These are phyloP conservation scores for Aphidius colemani DNA, from an alignment of 2,888 invertebrate species.

Conservation along the genomic window DNA sequence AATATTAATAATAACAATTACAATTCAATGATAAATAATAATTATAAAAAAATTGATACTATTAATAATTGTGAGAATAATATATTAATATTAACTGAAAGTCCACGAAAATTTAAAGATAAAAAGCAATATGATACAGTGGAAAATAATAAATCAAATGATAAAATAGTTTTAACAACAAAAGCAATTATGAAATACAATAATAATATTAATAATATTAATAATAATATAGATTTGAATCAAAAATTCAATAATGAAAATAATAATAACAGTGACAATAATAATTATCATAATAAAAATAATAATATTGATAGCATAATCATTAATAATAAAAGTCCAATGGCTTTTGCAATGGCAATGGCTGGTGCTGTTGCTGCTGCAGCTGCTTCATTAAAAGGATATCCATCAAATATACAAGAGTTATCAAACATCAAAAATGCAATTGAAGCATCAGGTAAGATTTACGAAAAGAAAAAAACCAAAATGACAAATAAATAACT, in stretches of 20 bases:
- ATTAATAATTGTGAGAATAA: constrained; percentile 1
- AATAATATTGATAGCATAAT: neutral
- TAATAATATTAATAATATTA: too few species aligned
- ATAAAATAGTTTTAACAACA: constrained; percentile 1
- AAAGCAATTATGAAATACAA: constrained; percentile 1
- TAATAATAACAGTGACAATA: neutral
- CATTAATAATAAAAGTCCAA: constrained; percentile 21
- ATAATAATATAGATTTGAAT: too few species aligned
- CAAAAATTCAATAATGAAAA: too few species aligned
- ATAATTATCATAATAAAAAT: constrained; percentile 1
- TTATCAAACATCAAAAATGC: constrained; percentile 13
- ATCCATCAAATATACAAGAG: neutral
- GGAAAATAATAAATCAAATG: constrained; percentile 1
- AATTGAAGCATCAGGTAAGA: constrained; percentile 25
- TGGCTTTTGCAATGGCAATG: constrained; percentile 28
- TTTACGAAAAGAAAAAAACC: neutral
- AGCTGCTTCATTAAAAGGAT: constrained; percentile 13
- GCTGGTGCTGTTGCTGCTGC: constrained; percentile 25
- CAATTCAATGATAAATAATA: neutral
- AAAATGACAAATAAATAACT: neutral
- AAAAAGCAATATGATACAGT: constrained; percentile 10
- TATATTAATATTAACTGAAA: neutral
- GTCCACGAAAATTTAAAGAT: neutral
- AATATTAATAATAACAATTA: constrained; percentile 4
- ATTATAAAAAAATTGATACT: too few species aligned